Percentiles rank a stretch among this genome's conserved stretches.
These are phyloP conservation scores for Stramonita haemastoma DNA, from an alignment of 2,888 invertebrate species.

Conservation along the genomic window DNA sequence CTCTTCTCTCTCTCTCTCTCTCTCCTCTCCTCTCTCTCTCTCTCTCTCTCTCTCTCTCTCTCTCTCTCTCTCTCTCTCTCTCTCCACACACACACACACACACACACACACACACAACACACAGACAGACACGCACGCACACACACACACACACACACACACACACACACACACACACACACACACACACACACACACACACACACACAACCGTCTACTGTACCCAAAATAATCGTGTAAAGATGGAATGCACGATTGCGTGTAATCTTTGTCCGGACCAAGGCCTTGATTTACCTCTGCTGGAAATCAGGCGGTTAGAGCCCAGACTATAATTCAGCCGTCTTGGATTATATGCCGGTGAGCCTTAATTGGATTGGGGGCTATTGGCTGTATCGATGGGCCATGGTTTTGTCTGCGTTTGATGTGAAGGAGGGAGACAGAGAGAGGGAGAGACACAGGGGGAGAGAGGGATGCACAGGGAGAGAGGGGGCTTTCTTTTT, in stretches of 20 bases:
- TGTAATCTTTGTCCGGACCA: no score
- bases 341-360: no score
- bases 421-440: neutral
- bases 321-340: no score
- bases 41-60: constrained; percentile 17
- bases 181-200: neutral
- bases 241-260: no score
- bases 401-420: no score
- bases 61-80: neutral
- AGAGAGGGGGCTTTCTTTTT: neutral
- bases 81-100: neutral
- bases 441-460: neutral
- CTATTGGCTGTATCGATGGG: no score
- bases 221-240: no score
- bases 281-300: no score
- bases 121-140: neutral
- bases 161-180: neutral
- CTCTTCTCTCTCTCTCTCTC: neutral
- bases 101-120: neutral
- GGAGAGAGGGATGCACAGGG: neutral
- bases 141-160: neutral
- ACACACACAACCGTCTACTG: neutral
- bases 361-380: no score
- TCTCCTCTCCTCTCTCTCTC: neutral
- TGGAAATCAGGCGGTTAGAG: no score